A percentile compares a stretch with the other conserved stretches of the same genome.
Conservation (phyloP, 30 jellyfish, hydroid and myxozoan species). For the Cassiopea andromeda region DNA sequence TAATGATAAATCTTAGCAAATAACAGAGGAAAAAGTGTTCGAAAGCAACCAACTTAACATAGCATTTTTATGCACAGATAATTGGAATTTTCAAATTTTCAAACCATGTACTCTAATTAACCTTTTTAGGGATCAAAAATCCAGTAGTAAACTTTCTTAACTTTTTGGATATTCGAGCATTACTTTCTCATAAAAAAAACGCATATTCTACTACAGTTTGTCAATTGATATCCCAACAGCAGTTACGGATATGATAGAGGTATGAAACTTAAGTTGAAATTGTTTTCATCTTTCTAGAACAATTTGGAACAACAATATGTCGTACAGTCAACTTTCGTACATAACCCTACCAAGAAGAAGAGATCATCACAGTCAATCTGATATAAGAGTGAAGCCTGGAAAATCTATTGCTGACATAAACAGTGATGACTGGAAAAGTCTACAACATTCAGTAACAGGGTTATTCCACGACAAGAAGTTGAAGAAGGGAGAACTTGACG, state of each 20-base stretch:
- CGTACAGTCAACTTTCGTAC: constrained; percentile 54
- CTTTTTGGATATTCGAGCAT: too few relatives aligned
- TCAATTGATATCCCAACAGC: neutral
- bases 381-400: constrained; percentile 26
- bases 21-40: too few relatives aligned
- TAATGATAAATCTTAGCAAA: too few relatives aligned
- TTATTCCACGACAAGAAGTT: constrained; percentile 75
- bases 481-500: constrained; percentile 78
- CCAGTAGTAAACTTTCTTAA: too few relatives aligned
- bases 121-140: too few relatives aligned
- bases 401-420: constrained; percentile 85
- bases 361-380: constrained; percentile 21
- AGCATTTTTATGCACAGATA: neutral
- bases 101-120: neutral
- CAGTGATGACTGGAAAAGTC: constrained; percentile 88
- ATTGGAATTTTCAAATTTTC: neutral
- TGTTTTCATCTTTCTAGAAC: neutral
- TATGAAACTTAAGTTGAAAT: neutral
- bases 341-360: constrained; percentile 58
- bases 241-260: neutral
- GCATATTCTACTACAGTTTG: neutral
- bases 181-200: too few relatives aligned
- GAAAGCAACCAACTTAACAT: neutral
- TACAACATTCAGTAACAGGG: constrained; percentile 79
- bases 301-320: neutral